A percentile compares a stretch with the other conserved stretches of the same genome.
phyloP scores from a whole-genome alignment of 2,797 vertebrate species.

The Amphiprion clarkii region DNA sequence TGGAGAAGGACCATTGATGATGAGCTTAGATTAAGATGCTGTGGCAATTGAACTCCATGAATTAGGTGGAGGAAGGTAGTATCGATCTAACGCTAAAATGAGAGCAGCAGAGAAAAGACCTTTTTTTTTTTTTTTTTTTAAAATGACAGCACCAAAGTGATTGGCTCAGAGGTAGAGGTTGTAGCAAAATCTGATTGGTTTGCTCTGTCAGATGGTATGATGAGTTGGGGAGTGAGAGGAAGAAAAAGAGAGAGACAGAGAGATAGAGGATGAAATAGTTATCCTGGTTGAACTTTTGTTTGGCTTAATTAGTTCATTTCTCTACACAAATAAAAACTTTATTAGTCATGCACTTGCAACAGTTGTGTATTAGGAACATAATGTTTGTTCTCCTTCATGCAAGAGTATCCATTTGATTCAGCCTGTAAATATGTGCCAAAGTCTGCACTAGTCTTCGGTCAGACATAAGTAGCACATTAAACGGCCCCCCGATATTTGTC shows the following conservation, averaged over 20 bases:
- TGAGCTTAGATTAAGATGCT: neutral
- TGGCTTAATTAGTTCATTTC: neutral
- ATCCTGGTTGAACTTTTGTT: neutral
- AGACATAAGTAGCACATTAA: neutral
- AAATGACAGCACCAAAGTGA: no score
- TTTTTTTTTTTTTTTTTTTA: no score
- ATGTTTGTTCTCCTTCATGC: neutral
- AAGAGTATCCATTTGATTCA: neutral
- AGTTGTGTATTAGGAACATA: neutral
- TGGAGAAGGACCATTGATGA: neutral
- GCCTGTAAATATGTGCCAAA: neutral
- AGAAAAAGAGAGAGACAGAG: no score
- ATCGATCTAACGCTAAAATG: conserved; percentile 5
- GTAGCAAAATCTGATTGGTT: no score
- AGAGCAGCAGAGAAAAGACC: neutral
- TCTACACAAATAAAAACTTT: neutral
- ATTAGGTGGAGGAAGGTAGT: neutral
- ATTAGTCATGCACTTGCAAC: neutral
- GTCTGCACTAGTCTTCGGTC: neutral
- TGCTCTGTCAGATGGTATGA: no score
- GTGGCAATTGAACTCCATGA: neutral
- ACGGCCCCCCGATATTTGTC: neutral
- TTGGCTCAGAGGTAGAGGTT: no score
- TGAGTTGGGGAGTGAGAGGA: no score
- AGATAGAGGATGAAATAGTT: neutral